A percentile compares a stretch with the other conserved stretches of the same genome.
Conservation (phyloP, 2,797 vertebrate genomes). For the Leontocebus nigricollis region DNA sequence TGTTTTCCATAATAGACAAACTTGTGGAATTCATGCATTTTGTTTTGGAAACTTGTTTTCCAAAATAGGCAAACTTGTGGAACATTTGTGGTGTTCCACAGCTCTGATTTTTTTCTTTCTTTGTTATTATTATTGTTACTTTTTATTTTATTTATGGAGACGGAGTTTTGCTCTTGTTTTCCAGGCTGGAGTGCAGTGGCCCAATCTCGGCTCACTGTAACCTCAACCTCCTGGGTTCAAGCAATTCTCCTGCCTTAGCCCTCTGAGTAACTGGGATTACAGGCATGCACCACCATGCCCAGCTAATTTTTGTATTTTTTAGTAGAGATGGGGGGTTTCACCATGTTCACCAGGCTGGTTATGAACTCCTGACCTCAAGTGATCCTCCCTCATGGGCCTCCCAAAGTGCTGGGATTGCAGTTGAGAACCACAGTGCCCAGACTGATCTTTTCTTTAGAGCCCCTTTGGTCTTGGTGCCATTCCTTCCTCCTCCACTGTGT, state of each 20-base stretch:
- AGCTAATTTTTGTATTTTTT: not conserved
- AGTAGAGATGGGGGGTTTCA: not conserved
- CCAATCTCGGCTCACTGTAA: not conserved
- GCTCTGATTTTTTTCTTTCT: not conserved
- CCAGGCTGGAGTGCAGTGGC: not conserved
- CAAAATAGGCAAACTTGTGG: not conserved
- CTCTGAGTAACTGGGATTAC: not conserved
- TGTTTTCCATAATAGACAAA: not conserved
- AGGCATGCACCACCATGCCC: fast-evolving
- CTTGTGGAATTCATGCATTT: not conserved
- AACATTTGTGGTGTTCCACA: not conserved
- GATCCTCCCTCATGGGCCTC: not conserved
- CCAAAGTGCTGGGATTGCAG: not conserved
- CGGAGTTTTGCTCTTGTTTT: not conserved
- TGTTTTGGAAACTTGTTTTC: not conserved
- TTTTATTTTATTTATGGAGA: not conserved
- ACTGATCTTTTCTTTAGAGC: not conserved
- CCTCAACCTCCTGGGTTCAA: not conserved
- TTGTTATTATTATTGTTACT: not conserved
- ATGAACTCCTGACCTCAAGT: not conserved
- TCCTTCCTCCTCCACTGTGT: not conserved
- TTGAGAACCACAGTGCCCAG: not conserved
- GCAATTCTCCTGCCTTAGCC: not conserved
- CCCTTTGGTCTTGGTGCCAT: not conserved
- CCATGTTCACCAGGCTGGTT: not conserved